Evolutionary conservation across 2,113 vertebrate species (phyloP).

Genomic region (Rhinoderma darwinii): DNA sequence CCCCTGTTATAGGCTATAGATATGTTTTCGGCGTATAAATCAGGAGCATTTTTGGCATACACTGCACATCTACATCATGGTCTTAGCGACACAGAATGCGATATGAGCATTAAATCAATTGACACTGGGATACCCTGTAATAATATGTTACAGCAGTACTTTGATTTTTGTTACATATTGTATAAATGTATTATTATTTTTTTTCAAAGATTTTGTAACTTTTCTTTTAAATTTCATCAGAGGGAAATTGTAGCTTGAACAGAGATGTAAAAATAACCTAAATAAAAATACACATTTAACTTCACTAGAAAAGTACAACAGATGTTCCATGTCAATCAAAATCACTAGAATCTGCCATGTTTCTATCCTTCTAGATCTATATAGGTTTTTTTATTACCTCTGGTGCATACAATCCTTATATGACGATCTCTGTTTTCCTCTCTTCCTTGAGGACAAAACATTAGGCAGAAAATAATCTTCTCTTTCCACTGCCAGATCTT

Average conservation of each 20-base stretch:
- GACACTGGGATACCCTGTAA: no score
- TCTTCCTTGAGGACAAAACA: conserved; percentile 39
- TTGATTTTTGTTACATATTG: not conserved
- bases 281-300: conserved; percentile 22
- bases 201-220: no score
- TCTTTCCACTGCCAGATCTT: conserved; percentile 50
- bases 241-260: not conserved
- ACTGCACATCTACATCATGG: no score
- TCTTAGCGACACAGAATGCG: no score
- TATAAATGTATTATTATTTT: no score
- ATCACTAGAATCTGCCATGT: conserved; percentile 4
- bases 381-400: conserved; percentile 42
- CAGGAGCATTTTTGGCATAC: no score
- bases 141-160: not conserved
- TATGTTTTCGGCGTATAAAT: no score
- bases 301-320: conserved; percentile 11
- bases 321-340: conserved; percentile 51
- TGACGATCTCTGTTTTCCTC: conserved; percentile 22
- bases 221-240: not conserved
- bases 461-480: conserved; percentile 44
- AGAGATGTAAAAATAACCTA: conserved; percentile 13
- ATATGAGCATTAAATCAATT: no score
- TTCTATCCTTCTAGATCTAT: conserved; percentile 45
- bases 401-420: conserved; percentile 23
- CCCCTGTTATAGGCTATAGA: no score